Evolutionary conservation across 2,888 invertebrate species (phyloP).

Genomic region (Drosophila acutilabella): DNA sequence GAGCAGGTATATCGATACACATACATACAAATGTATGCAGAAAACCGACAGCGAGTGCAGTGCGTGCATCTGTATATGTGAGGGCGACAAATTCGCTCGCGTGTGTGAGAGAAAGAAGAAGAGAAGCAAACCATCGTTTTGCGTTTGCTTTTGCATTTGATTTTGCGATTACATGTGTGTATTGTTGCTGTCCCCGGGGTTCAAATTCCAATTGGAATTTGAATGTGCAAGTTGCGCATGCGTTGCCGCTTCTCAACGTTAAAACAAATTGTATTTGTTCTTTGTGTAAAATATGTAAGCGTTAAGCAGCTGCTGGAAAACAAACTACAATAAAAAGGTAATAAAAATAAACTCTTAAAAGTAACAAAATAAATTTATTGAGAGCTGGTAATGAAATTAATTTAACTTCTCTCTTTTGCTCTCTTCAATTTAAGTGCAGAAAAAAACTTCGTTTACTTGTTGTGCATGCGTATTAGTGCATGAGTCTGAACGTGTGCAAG

Average conservation of each 20-base stretch:
- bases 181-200: constrained; percentile 53
- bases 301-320: constrained; percentile 17
- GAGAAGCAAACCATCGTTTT: constrained; percentile 47
- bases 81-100: constrained; percentile 61
- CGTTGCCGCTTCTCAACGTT: constrained; percentile 48
- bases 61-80: constrained; percentile 61
- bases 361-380: constrained; percentile 42
- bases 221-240: constrained; percentile 64
- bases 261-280: constrained; percentile 19
- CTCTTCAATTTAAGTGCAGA: constrained; percentile 30
- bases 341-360: constrained; percentile 32
- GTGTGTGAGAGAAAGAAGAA: constrained; percentile 29
- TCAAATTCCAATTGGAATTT: constrained; percentile 75
- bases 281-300: constrained; percentile 19
- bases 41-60: constrained; percentile 59
- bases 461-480: constrained; percentile 11
- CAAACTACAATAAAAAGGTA: constrained; percentile 28
- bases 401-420: constrained; percentile 22
- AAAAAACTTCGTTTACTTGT: constrained; percentile 34
- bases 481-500: background rate
- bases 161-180: constrained; percentile 41
- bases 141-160: constrained; percentile 60
- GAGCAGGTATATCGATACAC: constrained; percentile 33
- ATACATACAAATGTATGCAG: constrained; percentile 19
- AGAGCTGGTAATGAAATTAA: constrained; percentile 26